A percentile compares a stretch with the other conserved stretches of the same genome.
Conservation (phyloP, 1,140 invertebrate genomes). For the Tigriopus japonicus region DNA sequence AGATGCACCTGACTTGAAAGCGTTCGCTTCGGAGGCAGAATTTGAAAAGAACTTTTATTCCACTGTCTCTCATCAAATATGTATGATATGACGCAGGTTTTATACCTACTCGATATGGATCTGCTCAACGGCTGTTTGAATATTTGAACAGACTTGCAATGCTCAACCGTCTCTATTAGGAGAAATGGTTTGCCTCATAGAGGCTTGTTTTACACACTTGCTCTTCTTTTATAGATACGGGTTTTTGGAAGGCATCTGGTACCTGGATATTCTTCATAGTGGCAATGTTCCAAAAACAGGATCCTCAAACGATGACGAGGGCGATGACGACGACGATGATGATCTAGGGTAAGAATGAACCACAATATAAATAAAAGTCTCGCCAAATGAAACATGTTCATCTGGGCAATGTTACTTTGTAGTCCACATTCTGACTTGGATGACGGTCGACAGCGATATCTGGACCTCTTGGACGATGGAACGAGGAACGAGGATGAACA, state of each 20-base stretch:
- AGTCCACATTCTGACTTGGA: not conserved
- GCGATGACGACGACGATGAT: not conserved
- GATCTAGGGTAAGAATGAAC: not conserved
- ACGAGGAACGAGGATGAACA: not conserved
- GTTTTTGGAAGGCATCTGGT: constrained; percentile 14
- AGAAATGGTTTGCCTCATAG: too few relatives aligned
- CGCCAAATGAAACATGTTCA: not conserved
- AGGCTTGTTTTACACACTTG: not conserved
- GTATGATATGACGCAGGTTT: too few relatives aligned
- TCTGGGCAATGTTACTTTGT: not conserved
- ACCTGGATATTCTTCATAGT: constrained; percentile 13
- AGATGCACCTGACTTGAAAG: too few relatives aligned
- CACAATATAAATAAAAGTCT: not conserved
- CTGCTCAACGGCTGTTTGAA: too few relatives aligned
- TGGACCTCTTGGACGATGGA: not conserved
- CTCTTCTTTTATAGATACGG: constrained; percentile 7
- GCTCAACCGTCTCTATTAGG: too few relatives aligned
- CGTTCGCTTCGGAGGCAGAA: too few relatives aligned
- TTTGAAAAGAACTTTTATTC: too few relatives aligned
- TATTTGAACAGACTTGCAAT: too few relatives aligned
- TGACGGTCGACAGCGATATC: not conserved
- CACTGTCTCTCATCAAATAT: too few relatives aligned
- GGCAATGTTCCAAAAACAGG: constrained; percentile 7
- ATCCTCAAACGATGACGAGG: not conserved
- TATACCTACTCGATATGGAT: too few relatives aligned